Conservation (phyloP, 2,888 invertebrate genomes). For the Saturnia pavonia region DNA sequence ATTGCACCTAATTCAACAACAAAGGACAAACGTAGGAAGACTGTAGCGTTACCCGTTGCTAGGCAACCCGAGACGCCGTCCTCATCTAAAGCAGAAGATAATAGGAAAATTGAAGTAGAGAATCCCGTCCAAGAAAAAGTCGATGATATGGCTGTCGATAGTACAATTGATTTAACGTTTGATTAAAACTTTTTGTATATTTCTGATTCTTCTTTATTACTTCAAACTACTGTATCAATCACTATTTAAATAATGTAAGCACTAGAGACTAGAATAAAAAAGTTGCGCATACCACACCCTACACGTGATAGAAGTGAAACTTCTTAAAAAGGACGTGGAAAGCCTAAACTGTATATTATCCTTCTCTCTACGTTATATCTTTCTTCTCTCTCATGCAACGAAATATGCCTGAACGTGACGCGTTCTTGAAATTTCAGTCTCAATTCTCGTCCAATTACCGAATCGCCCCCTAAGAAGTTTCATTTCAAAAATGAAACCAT, state of each 20-base stretch:
- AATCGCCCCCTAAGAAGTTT: no score
- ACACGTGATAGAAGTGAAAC: no score
- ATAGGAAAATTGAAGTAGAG: slow-evolving; percentile 2
- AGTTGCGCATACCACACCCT: no score
- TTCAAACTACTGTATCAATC: not conserved
- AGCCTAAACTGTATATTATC: no score
- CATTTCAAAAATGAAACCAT: no score
- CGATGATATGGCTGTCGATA: slow-evolving; percentile 15
- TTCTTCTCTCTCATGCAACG: no score
- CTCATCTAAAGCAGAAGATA: slow-evolving; percentile 7
- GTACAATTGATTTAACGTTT: slow-evolving; percentile 29
- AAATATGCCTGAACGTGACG: no score
- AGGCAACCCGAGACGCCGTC: slow-evolving; percentile 12
- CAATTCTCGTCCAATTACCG: no score
- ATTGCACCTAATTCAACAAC: slow-evolving; percentile 25
- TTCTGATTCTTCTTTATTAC: not conserved
- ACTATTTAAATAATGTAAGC: not conserved
- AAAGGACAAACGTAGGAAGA: slow-evolving; percentile 20
- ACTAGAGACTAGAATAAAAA: no score
- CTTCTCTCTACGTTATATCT: no score
- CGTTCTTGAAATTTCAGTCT: no score
- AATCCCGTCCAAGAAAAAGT: slow-evolving; percentile 1
- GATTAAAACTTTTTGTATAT: slow-evolving; percentile 22
- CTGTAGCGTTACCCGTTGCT: slow-evolving; percentile 3
- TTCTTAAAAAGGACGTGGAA: no score